Conservation (phyloP, 2,888 invertebrate species). For the Cepaea hortensis region DNA sequence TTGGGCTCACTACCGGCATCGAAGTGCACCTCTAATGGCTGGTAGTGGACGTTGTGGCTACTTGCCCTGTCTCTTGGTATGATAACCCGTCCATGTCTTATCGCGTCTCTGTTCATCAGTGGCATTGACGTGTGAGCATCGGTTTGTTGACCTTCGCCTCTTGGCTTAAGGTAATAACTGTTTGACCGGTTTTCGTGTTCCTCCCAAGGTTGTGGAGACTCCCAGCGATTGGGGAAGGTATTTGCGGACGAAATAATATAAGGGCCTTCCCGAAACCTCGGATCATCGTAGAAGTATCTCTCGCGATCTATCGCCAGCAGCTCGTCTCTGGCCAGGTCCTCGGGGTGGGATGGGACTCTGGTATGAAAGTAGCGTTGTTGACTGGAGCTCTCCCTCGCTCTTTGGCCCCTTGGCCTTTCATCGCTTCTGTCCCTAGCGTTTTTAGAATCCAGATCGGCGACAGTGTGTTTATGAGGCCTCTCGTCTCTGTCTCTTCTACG, state of each 20-base stretch:
- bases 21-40: conserved; percentile 28
- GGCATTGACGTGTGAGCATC: conserved; percentile 15
- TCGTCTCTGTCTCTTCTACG: background rate
- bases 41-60: background rate
- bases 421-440: background rate
- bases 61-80: background rate
- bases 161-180: conserved; percentile 2
- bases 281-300: background rate
- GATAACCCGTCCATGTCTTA: background rate
- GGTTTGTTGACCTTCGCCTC: background rate
- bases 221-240: conserved; percentile 1
- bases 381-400: background rate
- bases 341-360: background rate
- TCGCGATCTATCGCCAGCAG: background rate
- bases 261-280: background rate
- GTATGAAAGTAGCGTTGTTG: background rate
- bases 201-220: conserved; percentile 14
- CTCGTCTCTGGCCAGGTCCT: background rate
- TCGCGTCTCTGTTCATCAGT: background rate
- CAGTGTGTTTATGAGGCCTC: background rate
- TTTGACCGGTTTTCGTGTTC: background rate
- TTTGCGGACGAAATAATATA: conserved; percentile 15
- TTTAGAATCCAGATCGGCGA: background rate
- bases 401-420: background rate
- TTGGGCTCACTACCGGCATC: background rate